Percentiles rank a stretch among this genome's conserved stretches.
phyloP scores from a whole-genome alignment of 1,140 invertebrate genomes.

The Eupeodes corollae region DNA sequence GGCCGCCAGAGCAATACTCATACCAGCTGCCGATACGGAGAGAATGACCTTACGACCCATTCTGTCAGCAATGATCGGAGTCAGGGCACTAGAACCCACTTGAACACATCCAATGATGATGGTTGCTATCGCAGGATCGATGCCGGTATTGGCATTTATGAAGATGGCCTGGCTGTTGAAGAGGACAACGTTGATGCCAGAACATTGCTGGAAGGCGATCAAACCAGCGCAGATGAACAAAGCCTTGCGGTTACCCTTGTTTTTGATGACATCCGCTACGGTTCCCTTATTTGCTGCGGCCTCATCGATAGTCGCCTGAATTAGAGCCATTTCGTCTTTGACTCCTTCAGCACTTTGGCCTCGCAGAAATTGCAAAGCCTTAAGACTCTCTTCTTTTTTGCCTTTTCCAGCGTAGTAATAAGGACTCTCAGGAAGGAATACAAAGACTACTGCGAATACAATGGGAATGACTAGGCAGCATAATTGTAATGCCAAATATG shows the following conservation, averaged over 20 bases:
- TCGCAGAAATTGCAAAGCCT: slow-evolving; percentile 53
- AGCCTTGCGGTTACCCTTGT: slow-evolving; percentile 43
- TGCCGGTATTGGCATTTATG: slow-evolving; percentile 41
- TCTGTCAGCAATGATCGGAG: slow-evolving; percentile 57
- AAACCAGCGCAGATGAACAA: slow-evolving; percentile 54
- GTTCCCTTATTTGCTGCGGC: slow-evolving; percentile 39
- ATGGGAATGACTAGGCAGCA: slow-evolving; percentile 48
- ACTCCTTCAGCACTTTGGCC: slow-evolving; percentile 46
- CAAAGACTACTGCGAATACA: slow-evolving; percentile 52
- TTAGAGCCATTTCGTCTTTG: slow-evolving; percentile 48
- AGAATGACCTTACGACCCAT: slow-evolving; percentile 57
- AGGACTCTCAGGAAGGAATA: slow-evolving; percentile 75
- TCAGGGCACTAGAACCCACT: slow-evolving; percentile 48
- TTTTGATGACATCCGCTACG: slow-evolving; percentile 43
- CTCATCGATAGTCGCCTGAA: slow-evolving; percentile 43
- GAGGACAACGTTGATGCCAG: slow-evolving; percentile 66
- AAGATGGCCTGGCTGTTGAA: slow-evolving; percentile 65
- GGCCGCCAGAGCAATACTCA: slow-evolving; percentile 40
- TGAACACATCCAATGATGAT: slow-evolving; percentile 58
- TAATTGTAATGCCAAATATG: too few relatives aligned
- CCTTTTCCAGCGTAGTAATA: slow-evolving; percentile 52
- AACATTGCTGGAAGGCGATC: slow-evolving; percentile 58
- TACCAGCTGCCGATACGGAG: slow-evolving; percentile 50
- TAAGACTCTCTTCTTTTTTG: slow-evolving; percentile 48
- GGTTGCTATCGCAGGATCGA: slow-evolving; percentile 49